Percentiles rank a stretch among this genome's conserved stretches.
Evolutionary conservation across 2,113 vertebrate species (phyloP).

Genomic region (Cranoglanis bouderius): DNA sequence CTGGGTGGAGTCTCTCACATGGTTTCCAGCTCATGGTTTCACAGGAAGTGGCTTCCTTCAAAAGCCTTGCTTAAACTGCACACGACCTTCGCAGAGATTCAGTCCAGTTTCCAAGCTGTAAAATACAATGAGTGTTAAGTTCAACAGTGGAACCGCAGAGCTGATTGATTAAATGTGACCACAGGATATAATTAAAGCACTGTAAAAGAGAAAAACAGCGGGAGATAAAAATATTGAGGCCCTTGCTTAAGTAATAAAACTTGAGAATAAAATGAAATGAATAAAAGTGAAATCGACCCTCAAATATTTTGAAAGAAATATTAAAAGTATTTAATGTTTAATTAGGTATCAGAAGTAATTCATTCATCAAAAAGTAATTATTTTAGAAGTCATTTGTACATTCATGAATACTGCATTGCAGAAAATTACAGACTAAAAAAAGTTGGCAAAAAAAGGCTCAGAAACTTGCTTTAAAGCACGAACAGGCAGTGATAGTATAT

Average conservation of each 20-base stretch:
- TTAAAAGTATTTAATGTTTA: constrained; percentile 13
- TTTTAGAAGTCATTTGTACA: constrained; percentile 12
- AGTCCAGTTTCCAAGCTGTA: background rate
- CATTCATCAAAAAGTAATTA: constrained; percentile 31
- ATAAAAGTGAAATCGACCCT: background rate
- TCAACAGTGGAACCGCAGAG: background rate
- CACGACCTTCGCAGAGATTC: background rate
- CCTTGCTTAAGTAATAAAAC: constrained; percentile 7
- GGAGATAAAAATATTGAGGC: background rate
- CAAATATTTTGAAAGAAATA: constrained; percentile 2
- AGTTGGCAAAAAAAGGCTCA: background rate
- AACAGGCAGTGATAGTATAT: background rate
- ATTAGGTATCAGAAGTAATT: constrained; percentile 9
- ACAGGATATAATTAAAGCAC: constrained; percentile 18
- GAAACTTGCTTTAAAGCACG: background rate
- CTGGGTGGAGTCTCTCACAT: constrained; percentile 37
- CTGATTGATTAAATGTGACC: constrained; percentile 29
- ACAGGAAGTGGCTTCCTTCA: constrained; percentile 20
- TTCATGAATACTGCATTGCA: constrained; percentile 24
- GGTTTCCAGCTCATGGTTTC: constrained; percentile 8
- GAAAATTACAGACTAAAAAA: constrained; percentile 3
- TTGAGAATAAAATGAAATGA: constrained; percentile 20
- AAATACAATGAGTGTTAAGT: background rate
- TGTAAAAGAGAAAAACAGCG: background rate
- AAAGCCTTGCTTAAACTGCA: background rate